Base-by-base conservation (phyloP, 2,113 vertebrate species). In the Ivindomyrus marchei region DNA sequence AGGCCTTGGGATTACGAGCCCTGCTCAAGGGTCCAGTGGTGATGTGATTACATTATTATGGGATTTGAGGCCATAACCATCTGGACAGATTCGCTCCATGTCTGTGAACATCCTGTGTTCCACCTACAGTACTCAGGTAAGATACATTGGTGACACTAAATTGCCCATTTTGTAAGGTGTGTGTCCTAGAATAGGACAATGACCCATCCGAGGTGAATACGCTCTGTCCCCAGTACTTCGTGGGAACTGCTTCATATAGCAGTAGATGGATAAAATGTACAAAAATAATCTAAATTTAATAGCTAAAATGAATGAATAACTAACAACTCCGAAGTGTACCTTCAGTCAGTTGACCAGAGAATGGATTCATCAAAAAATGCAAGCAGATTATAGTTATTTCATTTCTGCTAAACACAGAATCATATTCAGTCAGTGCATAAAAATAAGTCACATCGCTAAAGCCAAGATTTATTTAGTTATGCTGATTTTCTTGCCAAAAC, bases 401-500 rank as follows among this genome's bases (percentile, higher is more conserved):
- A 36, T 74, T 62, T 62, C 7, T n/a, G 56, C 56, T 62, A 9
- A n/a, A 36, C n/a, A 74, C 9, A 31, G 9, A 74, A 74, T 74
- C 11, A 74, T 27, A 74, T 36, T 42, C 74, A 80, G 62, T 21
- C 49, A 87, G 8, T 50, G 58, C 17, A 90, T 70, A 90, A 45
- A 87, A 89, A 80, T 80, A 74, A 87, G 74, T 27, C n/a, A 42
- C 53, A 52, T 36, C 8, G 46, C 17, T 50, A 27, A 58, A 62
- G 10, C 85, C 77, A 36, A 89, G 24, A 89, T 89, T 85, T 11
- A 89, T 83, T 89, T 89, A 42, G 15, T 56, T 90, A n/a, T 19
- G 58, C 39, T 58, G 84, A 66, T 52, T 24, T 80, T 31, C 36
- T 77, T 87, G 83, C 62, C 85, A 52, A 42, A 47, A 90, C 52